phyloP scores from a whole-genome alignment of 2,888 invertebrate species.

The Tetramorium bicarinatum region DNA sequence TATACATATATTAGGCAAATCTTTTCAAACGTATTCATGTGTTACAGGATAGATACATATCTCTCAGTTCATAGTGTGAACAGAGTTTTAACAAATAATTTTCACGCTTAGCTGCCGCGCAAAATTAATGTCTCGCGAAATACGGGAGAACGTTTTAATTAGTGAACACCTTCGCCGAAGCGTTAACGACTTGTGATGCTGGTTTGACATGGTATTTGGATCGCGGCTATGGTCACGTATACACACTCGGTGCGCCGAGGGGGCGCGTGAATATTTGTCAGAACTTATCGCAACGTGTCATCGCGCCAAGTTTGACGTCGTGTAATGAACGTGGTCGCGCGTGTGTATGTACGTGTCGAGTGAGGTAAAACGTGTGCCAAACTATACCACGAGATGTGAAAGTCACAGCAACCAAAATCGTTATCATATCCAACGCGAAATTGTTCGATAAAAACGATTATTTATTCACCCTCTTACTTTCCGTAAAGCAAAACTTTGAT shows the following conservation, averaged over 20 bases:
- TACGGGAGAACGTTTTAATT: constrained; percentile 60
- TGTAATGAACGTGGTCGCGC: constrained; percentile 70
- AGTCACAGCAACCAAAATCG: constrained; percentile 61
- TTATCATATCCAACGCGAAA: constrained; percentile 43
- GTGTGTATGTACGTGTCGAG: constrained; percentile 43
- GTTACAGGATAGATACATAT: constrained; percentile 27
- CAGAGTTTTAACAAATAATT: constrained; percentile 47
- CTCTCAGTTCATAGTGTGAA: constrained; percentile 5
- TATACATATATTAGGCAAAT: neutral
- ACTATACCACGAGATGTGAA: constrained; percentile 58
- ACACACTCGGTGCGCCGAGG: constrained; percentile 35
- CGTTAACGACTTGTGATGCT: constrained; percentile 58
- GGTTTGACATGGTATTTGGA: constrained; percentile 61
- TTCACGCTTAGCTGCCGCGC: constrained; percentile 42
- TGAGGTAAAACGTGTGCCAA: constrained; percentile 50
- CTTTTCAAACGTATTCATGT: constrained; percentile 25
- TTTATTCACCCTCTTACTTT: constrained; percentile 7
- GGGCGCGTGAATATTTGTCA: constrained; percentile 74
- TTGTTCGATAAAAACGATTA: constrained; percentile 50
- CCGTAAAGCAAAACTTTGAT: neutral
- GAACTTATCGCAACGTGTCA: constrained; percentile 76
- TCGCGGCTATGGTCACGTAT: constrained; percentile 46
- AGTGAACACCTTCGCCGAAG: constrained; percentile 55
- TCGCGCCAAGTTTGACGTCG: constrained; percentile 70
- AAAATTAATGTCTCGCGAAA: constrained; percentile 54